Conservation (phyloP, 2,888 invertebrate genomes). For the Exephanes ischioxanthus region DNA sequence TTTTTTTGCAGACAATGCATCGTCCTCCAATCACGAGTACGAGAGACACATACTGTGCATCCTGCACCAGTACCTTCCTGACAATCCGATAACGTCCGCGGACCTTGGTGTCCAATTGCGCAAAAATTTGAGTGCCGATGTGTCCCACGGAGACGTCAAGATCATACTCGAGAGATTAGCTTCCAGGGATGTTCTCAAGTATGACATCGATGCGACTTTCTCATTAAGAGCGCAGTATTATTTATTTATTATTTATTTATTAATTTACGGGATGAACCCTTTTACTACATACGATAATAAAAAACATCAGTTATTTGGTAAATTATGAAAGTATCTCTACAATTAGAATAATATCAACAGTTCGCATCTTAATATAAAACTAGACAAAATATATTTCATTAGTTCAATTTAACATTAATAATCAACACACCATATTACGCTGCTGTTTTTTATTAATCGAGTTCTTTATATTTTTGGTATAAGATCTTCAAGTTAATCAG, state of each 20-base stretch:
- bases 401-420: too few relatives aligned
- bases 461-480: neutral
- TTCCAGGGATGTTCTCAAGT: conserved; percentile 90
- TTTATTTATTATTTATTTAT: neutral
- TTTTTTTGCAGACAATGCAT: conserved; percentile 65
- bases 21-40: conserved; percentile 79
- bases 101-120: conserved; percentile 88
- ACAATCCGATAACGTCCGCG: conserved; percentile 90
- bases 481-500: neutral
- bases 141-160: conserved; percentile 88
- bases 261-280: too few relatives aligned
- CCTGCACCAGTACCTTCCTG: conserved; percentile 89
- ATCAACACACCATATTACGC: neutral
- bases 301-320: too few relatives aligned
- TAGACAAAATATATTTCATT: too few relatives aligned
- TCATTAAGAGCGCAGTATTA: neutral
- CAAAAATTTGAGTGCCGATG: conserved; percentile 86
- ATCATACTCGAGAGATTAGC: conserved; percentile 92
- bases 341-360: too few relatives aligned
- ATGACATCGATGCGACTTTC: conserved; percentile 60
- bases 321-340: too few relatives aligned
- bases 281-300: too few relatives aligned
- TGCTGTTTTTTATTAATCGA: conserved; percentile 38
- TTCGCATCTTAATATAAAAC: too few relatives aligned
- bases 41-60: conserved; percentile 87